These are phyloP conservation scores for Corythornis cristatus DNA, from an alignment of 2,113 vertebrate species.

Conservation along the genomic window DNA sequence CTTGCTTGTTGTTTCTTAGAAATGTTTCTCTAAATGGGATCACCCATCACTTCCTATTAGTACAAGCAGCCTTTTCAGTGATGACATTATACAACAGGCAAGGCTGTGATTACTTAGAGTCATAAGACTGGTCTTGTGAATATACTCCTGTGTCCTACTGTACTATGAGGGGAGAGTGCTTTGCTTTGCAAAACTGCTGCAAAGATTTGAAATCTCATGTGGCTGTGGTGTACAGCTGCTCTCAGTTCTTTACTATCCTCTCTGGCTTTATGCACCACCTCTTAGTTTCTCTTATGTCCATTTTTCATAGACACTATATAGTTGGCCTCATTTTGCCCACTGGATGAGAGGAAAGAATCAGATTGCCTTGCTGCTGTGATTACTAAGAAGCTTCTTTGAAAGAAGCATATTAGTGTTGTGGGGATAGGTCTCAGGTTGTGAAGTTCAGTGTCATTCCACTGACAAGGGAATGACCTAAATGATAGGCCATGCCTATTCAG, in stretches of 20 bases:
- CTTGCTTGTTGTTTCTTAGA: conserved; percentile 40
- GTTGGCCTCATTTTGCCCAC: neutral
- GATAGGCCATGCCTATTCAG: fast-evolving
- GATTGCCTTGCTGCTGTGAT: neutral
- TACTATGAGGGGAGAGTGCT: neutral
- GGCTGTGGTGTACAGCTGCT: neutral
- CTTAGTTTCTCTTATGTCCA: neutral
- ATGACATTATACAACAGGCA: conserved; percentile 48
- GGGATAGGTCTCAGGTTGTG: neutral
- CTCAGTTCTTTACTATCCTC: neutral
- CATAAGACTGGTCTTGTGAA: conserved; percentile 65
- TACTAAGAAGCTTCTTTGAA: neutral
- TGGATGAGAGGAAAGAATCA: neutral
- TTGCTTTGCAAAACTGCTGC: conserved; percentile 55
- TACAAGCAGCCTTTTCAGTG: conserved; percentile 67
- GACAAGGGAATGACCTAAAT: neutral
- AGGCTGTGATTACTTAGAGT: conserved; percentile 69
- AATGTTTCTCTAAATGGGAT: conserved; percentile 68
- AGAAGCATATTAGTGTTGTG: neutral
- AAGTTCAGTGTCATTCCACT: neutral
- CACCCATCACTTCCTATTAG: conserved; percentile 77
- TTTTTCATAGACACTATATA: neutral
- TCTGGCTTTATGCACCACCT: neutral
- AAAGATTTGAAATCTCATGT: conserved; percentile 38
- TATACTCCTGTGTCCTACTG: conserved; percentile 37